A percentile compares a stretch with the other conserved stretches of the same genome.
phyloP scores from a whole-genome alignment of 2,797 vertebrate species.

The Acrossocheilus fasciatus region DNA sequence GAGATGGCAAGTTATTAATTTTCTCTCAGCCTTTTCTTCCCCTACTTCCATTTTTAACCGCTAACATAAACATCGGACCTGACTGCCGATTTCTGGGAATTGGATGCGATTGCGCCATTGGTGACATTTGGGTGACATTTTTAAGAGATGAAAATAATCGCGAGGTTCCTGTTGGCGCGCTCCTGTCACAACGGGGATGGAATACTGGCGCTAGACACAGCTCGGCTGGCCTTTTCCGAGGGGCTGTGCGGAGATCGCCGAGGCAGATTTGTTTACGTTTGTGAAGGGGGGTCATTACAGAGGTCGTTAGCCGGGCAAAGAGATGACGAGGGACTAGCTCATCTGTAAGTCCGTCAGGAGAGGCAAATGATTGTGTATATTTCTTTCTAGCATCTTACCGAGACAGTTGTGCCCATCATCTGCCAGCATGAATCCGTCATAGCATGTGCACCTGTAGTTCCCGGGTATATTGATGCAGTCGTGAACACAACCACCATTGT shows the following conservation, averaged over 20 bases:
- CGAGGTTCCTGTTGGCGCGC: slow-evolving; percentile 43
- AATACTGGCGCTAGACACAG: slow-evolving; percentile 31
- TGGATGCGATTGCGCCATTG: slow-evolving; percentile 48
- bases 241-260: slow-evolving; percentile 21
- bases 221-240: slow-evolving; percentile 56
- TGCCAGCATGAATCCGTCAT: slow-evolving; percentile 96
- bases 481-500: slow-evolving; percentile 95
- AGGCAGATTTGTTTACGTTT: slow-evolving; percentile 63
- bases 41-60: slow-evolving; percentile 56
- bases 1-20: slow-evolving; percentile 59
- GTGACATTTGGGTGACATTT: slow-evolving; percentile 64
- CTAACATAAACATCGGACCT: slow-evolving; percentile 60
- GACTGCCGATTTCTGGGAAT: slow-evolving; percentile 63
- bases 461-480: slow-evolving; percentile 99
- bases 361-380: neutral
- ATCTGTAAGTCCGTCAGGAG: slow-evolving; percentile 17
- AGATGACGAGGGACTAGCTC: slow-evolving; percentile 45
- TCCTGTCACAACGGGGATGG: slow-evolving; percentile 49
- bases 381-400: slow-evolving; percentile 78
- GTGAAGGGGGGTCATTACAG: slow-evolving; percentile 45
- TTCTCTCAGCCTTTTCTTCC: slow-evolving; percentile 55
- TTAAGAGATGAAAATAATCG: slow-evolving; percentile 60
- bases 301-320: slow-evolving; percentile 46
- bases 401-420: slow-evolving; percentile 97
- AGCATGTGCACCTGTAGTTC: slow-evolving; percentile 97